These are phyloP conservation scores for Sylvietta virens DNA, from an alignment of 2,113 vertebrate genomes.

Conservation along the genomic window DNA sequence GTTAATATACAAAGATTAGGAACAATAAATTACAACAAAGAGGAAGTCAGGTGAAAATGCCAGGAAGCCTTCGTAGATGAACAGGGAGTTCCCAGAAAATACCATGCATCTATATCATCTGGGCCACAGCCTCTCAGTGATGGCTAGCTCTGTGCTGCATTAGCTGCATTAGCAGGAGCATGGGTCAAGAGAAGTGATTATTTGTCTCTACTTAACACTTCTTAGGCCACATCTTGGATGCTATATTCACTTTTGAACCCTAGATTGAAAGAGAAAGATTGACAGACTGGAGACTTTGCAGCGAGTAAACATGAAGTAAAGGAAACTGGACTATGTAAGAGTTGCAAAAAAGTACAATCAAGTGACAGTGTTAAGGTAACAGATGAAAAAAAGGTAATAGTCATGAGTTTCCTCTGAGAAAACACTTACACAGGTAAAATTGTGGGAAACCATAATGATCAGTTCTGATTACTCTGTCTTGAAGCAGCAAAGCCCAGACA, in stretches of 20 bases:
- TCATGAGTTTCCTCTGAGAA: not conserved
- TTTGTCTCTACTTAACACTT: not conserved
- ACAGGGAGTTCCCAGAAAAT: not conserved
- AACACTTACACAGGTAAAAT: not conserved
- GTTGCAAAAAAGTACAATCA: not conserved
- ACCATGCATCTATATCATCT: fast-evolving
- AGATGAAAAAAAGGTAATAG: not conserved
- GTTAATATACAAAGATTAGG: not conserved
- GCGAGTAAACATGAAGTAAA: not conserved
- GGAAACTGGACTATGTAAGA: not conserved
- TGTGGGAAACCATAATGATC: not conserved
- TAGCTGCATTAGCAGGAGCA: not conserved
- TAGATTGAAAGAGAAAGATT: not conserved
- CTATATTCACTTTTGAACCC: not conserved
- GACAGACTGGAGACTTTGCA: not conserved
- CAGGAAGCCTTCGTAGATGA: not conserved
- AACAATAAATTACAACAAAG: not conserved
- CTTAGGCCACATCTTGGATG: not conserved
- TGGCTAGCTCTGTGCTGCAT: not conserved
- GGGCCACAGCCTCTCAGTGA: not conserved
- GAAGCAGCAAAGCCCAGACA: not conserved
- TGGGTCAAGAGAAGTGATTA: not conserved
- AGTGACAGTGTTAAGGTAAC: not conserved
- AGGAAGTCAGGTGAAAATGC: not conserved
- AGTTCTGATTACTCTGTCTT: not conserved